phyloP scores from a whole-genome alignment of 2,797 vertebrate species.

The Diplodus sargus region DNA sequence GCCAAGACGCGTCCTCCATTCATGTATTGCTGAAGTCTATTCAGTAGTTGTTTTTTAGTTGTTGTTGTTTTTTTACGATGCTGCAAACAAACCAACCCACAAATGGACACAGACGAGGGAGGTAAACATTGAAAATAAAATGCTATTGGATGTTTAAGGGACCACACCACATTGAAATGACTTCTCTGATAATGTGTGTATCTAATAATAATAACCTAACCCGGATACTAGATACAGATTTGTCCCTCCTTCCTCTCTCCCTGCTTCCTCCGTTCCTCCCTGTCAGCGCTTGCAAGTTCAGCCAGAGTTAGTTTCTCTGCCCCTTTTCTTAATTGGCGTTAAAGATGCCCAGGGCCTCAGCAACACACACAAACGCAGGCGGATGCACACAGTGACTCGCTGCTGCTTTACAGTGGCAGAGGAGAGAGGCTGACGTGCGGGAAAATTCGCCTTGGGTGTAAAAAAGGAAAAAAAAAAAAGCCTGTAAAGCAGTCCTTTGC shows the following conservation, averaged over 20 bases:
- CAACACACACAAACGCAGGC: constrained; percentile 39
- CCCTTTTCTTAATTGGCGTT: constrained; percentile 84
- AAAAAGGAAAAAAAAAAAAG: constrained; percentile 44
- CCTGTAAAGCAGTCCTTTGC: constrained; percentile 77
- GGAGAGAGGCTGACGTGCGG: constrained; percentile 73
- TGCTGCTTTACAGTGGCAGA: constrained; percentile 62
- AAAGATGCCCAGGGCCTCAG: constrained; percentile 78
- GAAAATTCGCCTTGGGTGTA: constrained; percentile 70
- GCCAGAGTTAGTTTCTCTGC: constrained; percentile 66
- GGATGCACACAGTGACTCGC: constrained; percentile 61
- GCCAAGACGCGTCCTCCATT: too few species aligned
- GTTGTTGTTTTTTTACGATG: too few species aligned
- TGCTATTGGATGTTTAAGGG: background rate
- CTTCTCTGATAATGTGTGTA: constrained; percentile 21
- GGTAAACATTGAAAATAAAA: constrained; percentile 19
- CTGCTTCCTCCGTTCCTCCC: constrained; percentile 62
- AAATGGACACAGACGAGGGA: too few species aligned
- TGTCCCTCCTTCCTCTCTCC: constrained; percentile 54
- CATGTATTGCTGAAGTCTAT: too few species aligned
- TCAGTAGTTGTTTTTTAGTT: too few species aligned
- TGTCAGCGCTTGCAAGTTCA: constrained; percentile 67
- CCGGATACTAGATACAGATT: constrained; percentile 50
- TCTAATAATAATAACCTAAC: constrained; percentile 52
- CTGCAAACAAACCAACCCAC: too few species aligned
- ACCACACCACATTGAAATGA: constrained; percentile 1